phyloP scores from a whole-genome alignment of 2,113 vertebrate genomes.

The Microtus richardsoni region DNA sequence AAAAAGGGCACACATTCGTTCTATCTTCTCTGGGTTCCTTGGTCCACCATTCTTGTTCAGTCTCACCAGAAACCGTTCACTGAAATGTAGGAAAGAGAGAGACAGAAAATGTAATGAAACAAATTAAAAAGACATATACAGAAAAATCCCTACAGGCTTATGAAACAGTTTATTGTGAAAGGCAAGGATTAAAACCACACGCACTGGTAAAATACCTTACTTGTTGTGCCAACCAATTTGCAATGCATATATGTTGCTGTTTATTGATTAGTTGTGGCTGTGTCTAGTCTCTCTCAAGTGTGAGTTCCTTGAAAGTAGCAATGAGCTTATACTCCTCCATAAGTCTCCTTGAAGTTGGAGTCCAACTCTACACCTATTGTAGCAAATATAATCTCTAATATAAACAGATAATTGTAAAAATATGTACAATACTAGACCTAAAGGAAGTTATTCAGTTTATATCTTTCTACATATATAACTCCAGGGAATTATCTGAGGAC shows the following conservation, averaged over 20 bases:
- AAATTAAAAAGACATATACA: constrained; percentile 50
- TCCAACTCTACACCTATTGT: background rate
- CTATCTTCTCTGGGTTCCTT: constrained; percentile 97
- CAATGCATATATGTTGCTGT: background rate
- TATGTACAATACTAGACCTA: background rate
- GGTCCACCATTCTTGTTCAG: constrained; percentile 98
- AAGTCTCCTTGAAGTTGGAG: background rate
- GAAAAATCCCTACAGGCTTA: constrained; percentile 42
- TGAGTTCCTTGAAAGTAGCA: background rate
- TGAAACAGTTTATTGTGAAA: background rate
- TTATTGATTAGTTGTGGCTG: background rate
- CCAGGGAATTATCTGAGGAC: constrained; percentile 43
- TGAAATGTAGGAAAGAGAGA: constrained; percentile 84
- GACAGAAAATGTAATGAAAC: constrained; percentile 66
- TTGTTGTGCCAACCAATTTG: constrained; percentile 2
- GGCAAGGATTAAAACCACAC: background rate
- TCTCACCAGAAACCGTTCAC: constrained; percentile 98
- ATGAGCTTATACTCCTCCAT: background rate
- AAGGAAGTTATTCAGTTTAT: constrained; percentile 50
- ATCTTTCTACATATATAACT: background rate
- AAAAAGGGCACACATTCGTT: constrained; percentile 96
- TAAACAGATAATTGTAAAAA: constrained; percentile 49
- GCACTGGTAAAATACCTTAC: background rate
- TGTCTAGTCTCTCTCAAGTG: background rate
- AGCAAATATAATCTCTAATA: background rate